Evolutionary conservation across 2,113 vertebrate species (phyloP), one percentile per base, ranked within the genome.

Genomic region (Serinus canaria): DNA sequence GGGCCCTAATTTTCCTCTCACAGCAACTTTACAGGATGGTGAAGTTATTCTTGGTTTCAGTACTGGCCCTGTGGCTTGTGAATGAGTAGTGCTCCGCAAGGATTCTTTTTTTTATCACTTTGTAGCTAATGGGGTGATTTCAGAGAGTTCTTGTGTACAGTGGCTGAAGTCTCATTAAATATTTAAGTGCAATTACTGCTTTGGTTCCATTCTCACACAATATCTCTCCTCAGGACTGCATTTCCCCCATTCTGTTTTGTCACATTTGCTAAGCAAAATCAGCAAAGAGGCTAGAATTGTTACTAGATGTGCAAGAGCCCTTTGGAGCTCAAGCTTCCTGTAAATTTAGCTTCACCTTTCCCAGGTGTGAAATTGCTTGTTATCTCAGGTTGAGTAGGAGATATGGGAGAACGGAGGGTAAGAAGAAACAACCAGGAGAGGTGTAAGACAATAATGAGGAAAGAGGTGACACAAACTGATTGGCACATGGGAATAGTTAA

Each of bases 151-250:
- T 55, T 8, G 3, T 44, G 52, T 15, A 66, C 46, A 50, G 23
- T 63, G 49, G 28, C 63, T 87, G 84, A 73, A 86, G 20, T 44
- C 49, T 91, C 14, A 62, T 80, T 77, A 79, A 70, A 50, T 58
- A 73, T 92, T 95, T 64, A 92, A 92, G 63, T 50, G n/a, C 55
- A 85, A 52, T 92, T 96, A 77, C 50, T 67, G 22, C 6, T 30
- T 90, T 21, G 6, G 22, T 93, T 93, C 53, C 2, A 1, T 75
- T 92, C 52, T 86, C 70, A 87, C 33, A 52, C 10, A 64, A 3
- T 64, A 41, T 55, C 5, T 68, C 52, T 68, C 55, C 63, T 87
- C 63, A 64, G 78, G n/a, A 25, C 35, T 84, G 44, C 41, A 41
- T 86, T 78, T 77, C 19, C 11, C 14, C 15, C 41, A 16, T 64